These are phyloP conservation scores for Corythaixoides concolor DNA, from an alignment of 2,113 vertebrate species.

Conservation along the genomic window DNA sequence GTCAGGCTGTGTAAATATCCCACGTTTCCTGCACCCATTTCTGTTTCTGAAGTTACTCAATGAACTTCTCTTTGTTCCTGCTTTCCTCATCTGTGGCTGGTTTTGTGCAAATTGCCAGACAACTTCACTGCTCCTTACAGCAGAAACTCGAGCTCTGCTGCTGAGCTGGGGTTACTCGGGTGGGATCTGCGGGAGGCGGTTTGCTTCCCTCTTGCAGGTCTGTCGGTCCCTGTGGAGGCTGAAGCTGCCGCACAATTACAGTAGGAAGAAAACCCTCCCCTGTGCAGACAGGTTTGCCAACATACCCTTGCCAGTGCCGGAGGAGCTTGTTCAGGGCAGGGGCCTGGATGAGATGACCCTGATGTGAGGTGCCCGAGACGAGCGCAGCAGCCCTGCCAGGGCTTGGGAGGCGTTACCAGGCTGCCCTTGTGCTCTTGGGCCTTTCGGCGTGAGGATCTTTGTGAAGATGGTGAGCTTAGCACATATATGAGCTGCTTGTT, in stretches of 20 bases:
- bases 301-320: not conserved
- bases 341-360: not conserved
- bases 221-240: not conserved
- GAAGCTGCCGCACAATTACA: not conserved
- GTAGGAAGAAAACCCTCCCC: not conserved
- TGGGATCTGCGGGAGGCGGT: not conserved
- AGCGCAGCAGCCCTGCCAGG: not conserved
- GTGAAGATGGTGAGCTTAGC: not conserved
- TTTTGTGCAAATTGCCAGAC: not conserved
- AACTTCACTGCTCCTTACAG: fast-evolving
- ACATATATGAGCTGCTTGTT: not conserved
- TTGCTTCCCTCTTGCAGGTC: not conserved
- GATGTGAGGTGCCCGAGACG: not conserved
- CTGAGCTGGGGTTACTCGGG: not conserved
- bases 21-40: not conserved
- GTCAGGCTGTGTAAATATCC: not conserved
- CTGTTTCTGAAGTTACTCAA: not conserved
- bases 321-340: not conserved
- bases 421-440: not conserved
- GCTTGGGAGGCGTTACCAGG: not conserved
- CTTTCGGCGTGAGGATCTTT: not conserved
- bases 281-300: not conserved
- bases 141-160: not conserved
- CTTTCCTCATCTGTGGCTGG: not conserved
- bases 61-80: not conserved